Conservation (phyloP, 1,140 invertebrate genomes). For the Trichonephila clavipes region DNA sequence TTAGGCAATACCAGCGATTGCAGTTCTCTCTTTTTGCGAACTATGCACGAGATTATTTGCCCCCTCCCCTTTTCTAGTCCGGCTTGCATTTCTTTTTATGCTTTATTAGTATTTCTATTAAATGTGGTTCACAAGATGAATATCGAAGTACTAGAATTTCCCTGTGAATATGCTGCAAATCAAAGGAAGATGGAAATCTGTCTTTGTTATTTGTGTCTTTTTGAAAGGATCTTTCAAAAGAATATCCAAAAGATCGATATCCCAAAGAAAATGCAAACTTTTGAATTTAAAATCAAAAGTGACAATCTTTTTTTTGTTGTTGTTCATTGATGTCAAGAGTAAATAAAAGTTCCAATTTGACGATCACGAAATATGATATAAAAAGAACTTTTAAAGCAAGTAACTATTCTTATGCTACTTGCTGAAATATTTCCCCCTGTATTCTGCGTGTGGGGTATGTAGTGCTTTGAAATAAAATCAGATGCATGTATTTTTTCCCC, state of each 20-base stretch:
- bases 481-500: no score
- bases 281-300: no score
- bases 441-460: no score
- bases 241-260: not conserved
- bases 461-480: no score
- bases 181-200: not conserved
- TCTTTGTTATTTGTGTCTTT: not conserved
- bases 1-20: not conserved
- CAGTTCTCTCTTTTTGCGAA: not conserved
- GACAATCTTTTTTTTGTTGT: no score
- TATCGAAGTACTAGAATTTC: not conserved
- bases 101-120: constrained; percentile 24
- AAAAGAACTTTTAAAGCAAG: no score
- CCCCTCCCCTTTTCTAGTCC: not conserved
- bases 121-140: constrained; percentile 10
- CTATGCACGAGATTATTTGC: not conserved
- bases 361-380: no score
- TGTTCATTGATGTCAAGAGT: no score
- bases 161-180: not conserved
- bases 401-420: no score
- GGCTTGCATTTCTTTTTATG: not conserved
- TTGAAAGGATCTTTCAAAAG: not conserved
- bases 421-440: no score
- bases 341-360: no score
- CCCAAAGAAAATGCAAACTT: not conserved